Conservation (phyloP, 2,113 vertebrate species). For the Trochalopteron elliotii region DNA sequence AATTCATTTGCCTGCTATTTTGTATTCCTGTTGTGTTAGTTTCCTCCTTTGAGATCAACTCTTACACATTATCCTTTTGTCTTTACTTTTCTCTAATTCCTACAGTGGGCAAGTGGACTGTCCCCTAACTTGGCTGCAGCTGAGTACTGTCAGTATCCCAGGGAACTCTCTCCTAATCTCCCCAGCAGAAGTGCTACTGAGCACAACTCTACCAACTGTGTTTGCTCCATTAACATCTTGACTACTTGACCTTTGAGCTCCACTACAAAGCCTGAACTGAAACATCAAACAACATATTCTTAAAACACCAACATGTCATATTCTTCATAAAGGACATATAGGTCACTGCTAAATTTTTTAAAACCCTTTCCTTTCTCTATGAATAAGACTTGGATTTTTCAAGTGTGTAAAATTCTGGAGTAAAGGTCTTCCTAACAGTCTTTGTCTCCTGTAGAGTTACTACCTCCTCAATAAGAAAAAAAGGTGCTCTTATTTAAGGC, state of each 20-base stretch:
- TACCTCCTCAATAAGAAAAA: constrained; percentile 60
- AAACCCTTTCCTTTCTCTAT: neutral
- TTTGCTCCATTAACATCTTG: neutral
- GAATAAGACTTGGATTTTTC: constrained; percentile 8
- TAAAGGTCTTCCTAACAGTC: neutral
- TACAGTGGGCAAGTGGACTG: neutral
- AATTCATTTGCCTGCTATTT: neutral
- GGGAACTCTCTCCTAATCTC: neutral
- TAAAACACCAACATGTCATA: constrained; percentile 3
- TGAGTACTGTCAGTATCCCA: neutral
- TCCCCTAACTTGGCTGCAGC: neutral
- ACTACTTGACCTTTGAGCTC: constrained; percentile 10
- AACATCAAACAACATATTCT: constrained; percentile 15
- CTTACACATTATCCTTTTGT: neutral
- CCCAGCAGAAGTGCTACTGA: neutral
- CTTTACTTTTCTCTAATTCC: neutral
- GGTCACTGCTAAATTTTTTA: neutral
- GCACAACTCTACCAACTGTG: neutral
- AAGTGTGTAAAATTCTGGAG: neutral
- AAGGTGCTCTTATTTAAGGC: constrained; percentile 11
- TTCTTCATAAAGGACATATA: neutral
- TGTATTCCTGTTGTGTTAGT: neutral
- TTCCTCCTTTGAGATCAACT: neutral
- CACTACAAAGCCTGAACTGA: neutral
- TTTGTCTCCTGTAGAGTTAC: constrained; percentile 38